Percentiles rank a stretch among this genome's conserved stretches.
phyloP scores from a whole-genome alignment of 2,888 invertebrate species.

The Dicycla oo region DNA sequence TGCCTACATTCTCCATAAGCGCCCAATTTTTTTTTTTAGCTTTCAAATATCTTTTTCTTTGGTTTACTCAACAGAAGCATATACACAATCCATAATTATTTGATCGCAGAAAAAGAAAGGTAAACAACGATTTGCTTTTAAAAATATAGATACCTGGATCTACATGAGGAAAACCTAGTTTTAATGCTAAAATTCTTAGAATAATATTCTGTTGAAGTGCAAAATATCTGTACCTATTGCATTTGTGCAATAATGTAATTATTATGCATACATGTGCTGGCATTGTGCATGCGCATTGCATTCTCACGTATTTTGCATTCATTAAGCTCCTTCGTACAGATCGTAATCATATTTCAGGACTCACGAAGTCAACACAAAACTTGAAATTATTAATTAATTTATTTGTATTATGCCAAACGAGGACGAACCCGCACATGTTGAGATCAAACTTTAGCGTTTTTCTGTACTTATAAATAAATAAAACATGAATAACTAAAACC shows the following conservation, averaged over 20 bases:
- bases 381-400: background rate
- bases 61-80: too few relatives aligned
- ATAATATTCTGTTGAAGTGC: constrained; percentile 28
- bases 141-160: background rate
- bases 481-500: constrained; percentile 4
- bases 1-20: too few relatives aligned
- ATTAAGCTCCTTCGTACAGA: constrained; percentile 20
- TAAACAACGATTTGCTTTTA: background rate
- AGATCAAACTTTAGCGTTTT: background rate
- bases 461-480: background rate
- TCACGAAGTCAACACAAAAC: constrained; percentile 7
- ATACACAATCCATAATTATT: background rate
- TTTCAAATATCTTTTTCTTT: too few relatives aligned
- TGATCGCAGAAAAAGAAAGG: background rate
- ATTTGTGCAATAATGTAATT: constrained; percentile 26
- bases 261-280: constrained; percentile 10
- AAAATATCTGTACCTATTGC: constrained; percentile 22
- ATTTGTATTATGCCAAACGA: background rate
- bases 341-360: constrained; percentile 36
- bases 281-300: constrained; percentile 35
- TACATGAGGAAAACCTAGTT: constrained; percentile 40
- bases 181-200: constrained; percentile 29
- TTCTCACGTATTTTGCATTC: constrained; percentile 39
- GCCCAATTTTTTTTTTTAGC: too few relatives aligned
- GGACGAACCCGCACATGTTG: background rate